phyloP scores from a whole-genome alignment of 2,113 vertebrate species.

The Lagopus muta region DNA sequence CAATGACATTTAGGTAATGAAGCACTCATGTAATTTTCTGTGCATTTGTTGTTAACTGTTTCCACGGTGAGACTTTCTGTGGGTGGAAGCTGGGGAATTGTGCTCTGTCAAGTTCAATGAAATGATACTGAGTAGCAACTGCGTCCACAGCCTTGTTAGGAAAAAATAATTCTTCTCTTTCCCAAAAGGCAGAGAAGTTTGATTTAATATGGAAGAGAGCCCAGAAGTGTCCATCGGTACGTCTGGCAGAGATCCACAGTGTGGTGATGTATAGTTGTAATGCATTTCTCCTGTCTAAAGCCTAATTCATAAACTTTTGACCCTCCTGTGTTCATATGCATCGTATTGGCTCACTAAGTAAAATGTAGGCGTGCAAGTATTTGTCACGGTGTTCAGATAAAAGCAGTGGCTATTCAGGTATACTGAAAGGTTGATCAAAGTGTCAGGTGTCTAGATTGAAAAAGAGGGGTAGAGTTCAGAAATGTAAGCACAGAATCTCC shows the following conservation, averaged over 20 bases:
- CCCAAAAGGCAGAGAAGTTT: slow-evolving; percentile 84
- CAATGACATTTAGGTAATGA: not conserved
- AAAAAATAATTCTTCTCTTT: slow-evolving; percentile 37
- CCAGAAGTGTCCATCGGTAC: slow-evolving; percentile 85
- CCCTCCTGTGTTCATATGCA: not conserved
- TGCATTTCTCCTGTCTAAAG: not conserved
- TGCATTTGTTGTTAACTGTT: not conserved
- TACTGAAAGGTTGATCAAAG: not conserved
- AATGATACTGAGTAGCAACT: not conserved
- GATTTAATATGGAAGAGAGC: slow-evolving; percentile 85
- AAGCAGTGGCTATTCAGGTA: not conserved
- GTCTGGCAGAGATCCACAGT: not conserved
- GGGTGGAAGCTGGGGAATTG: not conserved
- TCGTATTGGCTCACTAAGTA: not conserved
- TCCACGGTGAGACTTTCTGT: rapidly evolving
- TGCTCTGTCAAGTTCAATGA: not conserved
- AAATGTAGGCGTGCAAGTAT: not conserved
- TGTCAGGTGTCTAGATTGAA: not conserved
- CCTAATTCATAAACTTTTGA: not conserved
- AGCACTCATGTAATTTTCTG: not conserved
- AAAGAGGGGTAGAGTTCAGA: not conserved
- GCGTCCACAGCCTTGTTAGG: not conserved
- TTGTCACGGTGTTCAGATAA: not conserved
- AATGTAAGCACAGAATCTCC: not conserved
- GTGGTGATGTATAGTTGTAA: not conserved